These are phyloP conservation scores for Hartigia nigra DNA, from an alignment of 2,888 invertebrate genomes.

Conservation along the genomic window DNA sequence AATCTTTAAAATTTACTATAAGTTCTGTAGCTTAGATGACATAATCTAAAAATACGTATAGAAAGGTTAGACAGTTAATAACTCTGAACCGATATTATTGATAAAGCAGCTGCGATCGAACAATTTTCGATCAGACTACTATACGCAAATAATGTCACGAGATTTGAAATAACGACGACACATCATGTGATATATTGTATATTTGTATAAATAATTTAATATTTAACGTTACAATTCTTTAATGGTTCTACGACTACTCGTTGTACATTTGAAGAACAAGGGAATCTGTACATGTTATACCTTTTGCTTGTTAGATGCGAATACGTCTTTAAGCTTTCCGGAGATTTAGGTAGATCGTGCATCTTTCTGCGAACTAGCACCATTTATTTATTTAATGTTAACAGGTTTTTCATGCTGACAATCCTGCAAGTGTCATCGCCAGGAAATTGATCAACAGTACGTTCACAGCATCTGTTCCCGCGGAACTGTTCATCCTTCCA, in stretches of 20 bases:
- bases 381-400: neutral
- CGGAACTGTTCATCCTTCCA: neutral
- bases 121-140: no score
- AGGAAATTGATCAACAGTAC: neutral
- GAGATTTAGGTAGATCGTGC: neutral
- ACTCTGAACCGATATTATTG: neutral
- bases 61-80: neutral
- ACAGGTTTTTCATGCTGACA: neutral
- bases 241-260: neutral
- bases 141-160: neutral
- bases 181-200: neutral
- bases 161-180: neutral
- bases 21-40: neutral
- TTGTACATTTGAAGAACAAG: neutral
- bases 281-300: neutral
- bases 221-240: neutral
- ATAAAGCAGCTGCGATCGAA: no score
- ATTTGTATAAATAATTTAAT: conserved; percentile 6
- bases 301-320: neutral
- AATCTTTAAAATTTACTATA: neutral
- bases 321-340: neutral
- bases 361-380: neutral
- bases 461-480: neutral
- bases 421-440: neutral
- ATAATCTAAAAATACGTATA: neutral